phyloP scores from a whole-genome alignment of 2,113 vertebrate species.

The Tursiops truncatus region DNA sequence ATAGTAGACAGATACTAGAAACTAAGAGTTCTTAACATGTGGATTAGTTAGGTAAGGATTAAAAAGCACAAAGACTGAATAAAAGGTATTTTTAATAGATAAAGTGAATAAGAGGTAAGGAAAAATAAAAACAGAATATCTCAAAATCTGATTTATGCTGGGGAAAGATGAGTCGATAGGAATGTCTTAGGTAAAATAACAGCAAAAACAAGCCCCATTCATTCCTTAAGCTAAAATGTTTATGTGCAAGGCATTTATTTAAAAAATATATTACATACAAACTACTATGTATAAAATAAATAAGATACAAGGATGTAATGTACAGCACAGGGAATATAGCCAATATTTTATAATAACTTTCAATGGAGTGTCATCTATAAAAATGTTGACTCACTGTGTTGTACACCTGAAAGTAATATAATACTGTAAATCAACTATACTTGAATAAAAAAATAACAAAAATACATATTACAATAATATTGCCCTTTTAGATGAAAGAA shows the following conservation, averaged over 20 bases:
- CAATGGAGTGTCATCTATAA: not conserved
- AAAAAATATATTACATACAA: not conserved
- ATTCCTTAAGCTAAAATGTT: not conserved
- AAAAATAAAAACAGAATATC: constrained; percentile 1
- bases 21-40: not conserved
- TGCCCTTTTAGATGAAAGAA: not conserved
- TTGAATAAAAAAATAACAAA: not conserved
- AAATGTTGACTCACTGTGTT: not conserved
- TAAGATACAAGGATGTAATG: not conserved
- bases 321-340: not conserved
- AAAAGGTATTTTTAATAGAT: not conserved
- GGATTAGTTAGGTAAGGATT: not conserved
- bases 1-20: not conserved
- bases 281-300: not conserved
- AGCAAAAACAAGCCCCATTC: not conserved
- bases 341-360: not conserved
- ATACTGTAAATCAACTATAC: not conserved
- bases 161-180: not conserved
- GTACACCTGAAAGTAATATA: not conserved
- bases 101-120: constrained; percentile 11
- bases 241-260: not conserved
- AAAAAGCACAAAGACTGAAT: not conserved
- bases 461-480: not conserved
- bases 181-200: not conserved
- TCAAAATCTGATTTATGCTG: not conserved